These are phyloP conservation scores for Phalloptychus januarius DNA, from an alignment of 2,797 vertebrate species.

Conservation along the genomic window DNA sequence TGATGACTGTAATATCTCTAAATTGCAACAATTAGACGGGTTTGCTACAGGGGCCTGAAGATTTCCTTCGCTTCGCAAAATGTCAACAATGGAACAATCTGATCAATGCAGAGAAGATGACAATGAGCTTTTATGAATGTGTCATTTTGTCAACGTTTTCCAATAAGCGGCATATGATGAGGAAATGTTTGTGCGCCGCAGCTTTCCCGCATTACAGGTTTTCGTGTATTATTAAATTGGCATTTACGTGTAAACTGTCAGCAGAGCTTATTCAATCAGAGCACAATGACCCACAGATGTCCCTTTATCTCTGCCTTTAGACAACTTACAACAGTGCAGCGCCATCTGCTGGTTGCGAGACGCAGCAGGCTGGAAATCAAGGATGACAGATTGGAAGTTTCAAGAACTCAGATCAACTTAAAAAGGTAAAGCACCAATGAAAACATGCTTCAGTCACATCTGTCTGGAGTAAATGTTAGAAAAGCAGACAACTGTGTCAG, in stretches of 20 bases:
- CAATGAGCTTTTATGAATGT: constrained; percentile 54
- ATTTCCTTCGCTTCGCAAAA: constrained; percentile 58
- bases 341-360: neutral
- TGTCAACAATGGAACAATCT: constrained; percentile 67
- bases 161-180: constrained; percentile 10
- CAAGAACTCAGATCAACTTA: neutral
- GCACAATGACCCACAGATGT: neutral
- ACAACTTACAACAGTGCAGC: neutral
- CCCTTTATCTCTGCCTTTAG: neutral
- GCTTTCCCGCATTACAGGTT: neutral
- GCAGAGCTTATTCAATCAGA: neutral
- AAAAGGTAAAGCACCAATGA: neutral
- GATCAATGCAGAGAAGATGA: constrained; percentile 46
- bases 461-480: neutral
- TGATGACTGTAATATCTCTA: constrained; percentile 73
- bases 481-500: neutral
- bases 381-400: neutral
- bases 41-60: constrained; percentile 46
- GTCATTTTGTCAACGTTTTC: constrained; percentile 40
- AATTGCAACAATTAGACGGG: constrained; percentile 77
- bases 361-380: neutral
- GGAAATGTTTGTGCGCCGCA: neutral
- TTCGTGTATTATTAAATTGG: neutral
- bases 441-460: neutral
- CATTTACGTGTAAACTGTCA: neutral